Evolutionary conservation across 2,113 vertebrate genomes (phyloP).

Genomic region (Guaruba guarouba): DNA sequence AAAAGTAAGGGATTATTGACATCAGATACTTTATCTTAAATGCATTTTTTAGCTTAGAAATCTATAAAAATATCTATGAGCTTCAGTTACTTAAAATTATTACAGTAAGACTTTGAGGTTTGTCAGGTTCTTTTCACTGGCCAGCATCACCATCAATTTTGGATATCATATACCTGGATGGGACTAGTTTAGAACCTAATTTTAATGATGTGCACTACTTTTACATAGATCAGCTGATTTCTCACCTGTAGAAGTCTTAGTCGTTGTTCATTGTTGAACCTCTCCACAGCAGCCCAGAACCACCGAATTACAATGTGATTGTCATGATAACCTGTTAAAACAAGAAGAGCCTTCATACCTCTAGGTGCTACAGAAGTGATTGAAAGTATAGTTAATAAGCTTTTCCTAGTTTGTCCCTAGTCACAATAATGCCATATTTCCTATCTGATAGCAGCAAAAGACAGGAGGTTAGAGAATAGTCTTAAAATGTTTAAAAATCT

Average conservation of each 20-base stretch:
- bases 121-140: neutral
- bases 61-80: neutral
- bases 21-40: neutral
- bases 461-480: neutral
- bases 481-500: neutral
- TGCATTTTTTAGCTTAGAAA: neutral
- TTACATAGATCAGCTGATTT: neutral
- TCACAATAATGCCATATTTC: neutral
- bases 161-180: neutral
- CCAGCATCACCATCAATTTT: neutral
- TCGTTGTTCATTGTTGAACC: slow-evolving; percentile 98
- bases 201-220: neutral
- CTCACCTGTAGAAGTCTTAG: slow-evolving; percentile 93
- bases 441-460: neutral
- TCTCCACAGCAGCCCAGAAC: slow-evolving; percentile 99
- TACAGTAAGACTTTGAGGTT: neutral
- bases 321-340: slow-evolving; percentile 92
- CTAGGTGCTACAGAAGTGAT: neutral
- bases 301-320: slow-evolving; percentile 98
- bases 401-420: neutral
- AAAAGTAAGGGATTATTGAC: neutral
- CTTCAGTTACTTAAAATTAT: neutral
- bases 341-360: neutral
- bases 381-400: neutral
- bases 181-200: neutral